Evolutionary conservation across 2,888 invertebrate species (phyloP), one percentile per base, ranked within the genome.

Genomic region (Helleia helle): DNA sequence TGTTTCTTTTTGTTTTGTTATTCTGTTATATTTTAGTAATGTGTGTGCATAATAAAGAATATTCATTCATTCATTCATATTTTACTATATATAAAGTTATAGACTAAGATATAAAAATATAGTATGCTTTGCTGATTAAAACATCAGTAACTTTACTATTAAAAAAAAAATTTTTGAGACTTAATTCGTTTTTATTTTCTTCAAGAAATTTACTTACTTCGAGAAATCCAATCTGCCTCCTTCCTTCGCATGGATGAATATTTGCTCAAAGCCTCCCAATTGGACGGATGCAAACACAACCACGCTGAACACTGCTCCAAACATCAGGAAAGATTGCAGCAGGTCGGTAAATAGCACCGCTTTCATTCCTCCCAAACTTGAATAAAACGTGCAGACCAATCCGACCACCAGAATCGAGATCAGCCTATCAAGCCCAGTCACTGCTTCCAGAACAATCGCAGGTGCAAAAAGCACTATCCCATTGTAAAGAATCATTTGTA

Each of bases 401-500:
- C 91, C 93, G 40, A 93, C 90, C 1, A 89, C 86, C 41, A 94
- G 65, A 50, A 95, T 92, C 1, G 94, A 93, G 48, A 89, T 81
- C 17, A 89, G 67, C 72, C 90, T 88, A 46, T 89, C 88, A 4
- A 94, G 74, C n/a, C 93, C 93, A 1, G 94, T 94, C 18, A 95
- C 91, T 1, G 96, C 90, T 68, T 93, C 93, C 12, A 98, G 70
- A 0, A 97, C 96, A 50, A 98, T 85, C 0, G 97, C 93, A 1
- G 98, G 97, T 0, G 97, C 97, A 69, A 95, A 98, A 5, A 98
- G 75, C 11, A 96, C 97, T 54, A 98, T 93, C 1, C 96, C 94
- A 86, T 94, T 94, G 56, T 95, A 95, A 12, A 95, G 80, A 52
- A 96, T 88, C 92, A 96, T 94, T 83, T 98, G 97, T 28, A 95